These are phyloP conservation scores for Macaria notata DNA, from an alignment of 2,888 invertebrate genomes.

Conservation along the genomic window DNA sequence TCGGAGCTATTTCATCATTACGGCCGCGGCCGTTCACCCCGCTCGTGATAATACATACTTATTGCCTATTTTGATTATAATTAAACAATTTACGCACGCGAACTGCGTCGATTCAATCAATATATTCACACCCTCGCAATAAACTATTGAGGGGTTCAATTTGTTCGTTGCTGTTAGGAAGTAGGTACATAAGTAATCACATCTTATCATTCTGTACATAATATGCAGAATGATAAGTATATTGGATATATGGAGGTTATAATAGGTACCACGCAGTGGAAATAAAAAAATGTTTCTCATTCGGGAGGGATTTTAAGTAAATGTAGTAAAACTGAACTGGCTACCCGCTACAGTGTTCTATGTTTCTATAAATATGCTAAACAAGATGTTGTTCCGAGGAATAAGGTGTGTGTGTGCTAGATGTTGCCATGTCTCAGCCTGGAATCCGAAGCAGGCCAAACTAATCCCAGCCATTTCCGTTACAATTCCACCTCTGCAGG, in stretches of 20 bases:
- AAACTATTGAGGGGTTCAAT: constrained; percentile 5
- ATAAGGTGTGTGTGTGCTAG: constrained; percentile 9
- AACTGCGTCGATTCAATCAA: constrained; percentile 20
- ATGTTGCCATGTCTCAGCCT: not conserved
- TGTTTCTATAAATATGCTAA: no score
- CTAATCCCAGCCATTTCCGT: constrained; percentile 39
- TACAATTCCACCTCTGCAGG: constrained; percentile 52
- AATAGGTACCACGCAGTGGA: no score
- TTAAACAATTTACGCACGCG: constrained; percentile 12
- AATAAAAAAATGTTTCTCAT: no score
- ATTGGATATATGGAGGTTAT: no score
- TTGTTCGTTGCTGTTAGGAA: not conserved
- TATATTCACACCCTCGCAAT: constrained; percentile 16
- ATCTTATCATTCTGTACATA: no score
- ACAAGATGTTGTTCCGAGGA: no score
- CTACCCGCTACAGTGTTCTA: no score
- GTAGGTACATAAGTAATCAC: no score
- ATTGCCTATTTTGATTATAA: constrained; percentile 18
- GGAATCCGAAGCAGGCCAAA: constrained; percentile 10
- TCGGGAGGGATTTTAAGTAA: no score
- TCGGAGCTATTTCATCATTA: constrained; percentile 65
- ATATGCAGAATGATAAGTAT: no score
- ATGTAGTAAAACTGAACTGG: no score
- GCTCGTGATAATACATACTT: constrained; percentile 35
- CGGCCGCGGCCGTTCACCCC: constrained; percentile 62